These are phyloP conservation scores for Lanius collurio DNA, from an alignment of 2,113 vertebrate species.

Conservation along the genomic window DNA sequence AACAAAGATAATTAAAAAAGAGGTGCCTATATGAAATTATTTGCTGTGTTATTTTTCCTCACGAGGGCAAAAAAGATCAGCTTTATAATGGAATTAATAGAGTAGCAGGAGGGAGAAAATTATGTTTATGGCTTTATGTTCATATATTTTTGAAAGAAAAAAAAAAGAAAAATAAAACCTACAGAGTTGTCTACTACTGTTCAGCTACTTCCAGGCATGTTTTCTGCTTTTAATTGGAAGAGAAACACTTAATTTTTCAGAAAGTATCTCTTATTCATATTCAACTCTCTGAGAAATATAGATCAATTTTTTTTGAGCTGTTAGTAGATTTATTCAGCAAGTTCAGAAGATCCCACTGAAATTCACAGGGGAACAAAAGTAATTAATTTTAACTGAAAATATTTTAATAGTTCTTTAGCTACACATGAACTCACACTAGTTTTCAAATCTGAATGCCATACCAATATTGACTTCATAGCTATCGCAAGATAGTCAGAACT, in stretches of 20 bases:
- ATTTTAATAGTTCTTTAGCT: constrained; percentile 17
- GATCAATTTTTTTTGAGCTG: neutral
- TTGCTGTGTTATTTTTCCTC: neutral
- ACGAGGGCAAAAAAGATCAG: neutral
- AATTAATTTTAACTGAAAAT: neutral
- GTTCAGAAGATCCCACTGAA: neutral
- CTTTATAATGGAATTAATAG: neutral
- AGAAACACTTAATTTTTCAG: neutral
- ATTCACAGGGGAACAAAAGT: neutral
- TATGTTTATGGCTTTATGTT: neutral
- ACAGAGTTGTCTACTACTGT: neutral
- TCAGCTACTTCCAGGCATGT: neutral
- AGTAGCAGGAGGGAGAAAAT: neutral
- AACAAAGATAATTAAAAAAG: neutral
- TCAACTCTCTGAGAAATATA: neutral
- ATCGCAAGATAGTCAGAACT: neutral
- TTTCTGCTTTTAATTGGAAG: neutral
- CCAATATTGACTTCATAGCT: neutral
- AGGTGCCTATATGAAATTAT: rapidly evolving
- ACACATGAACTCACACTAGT: neutral
- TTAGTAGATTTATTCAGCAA: neutral
- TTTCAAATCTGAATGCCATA: neutral
- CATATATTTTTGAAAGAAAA: neutral
- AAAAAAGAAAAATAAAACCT: neutral
- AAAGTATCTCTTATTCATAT: neutral